Evolutionary conservation across 2,797 vertebrate species (phyloP), one percentile per base, ranked within the genome.

Genomic region (Hypotaenidia okinawae): DNA sequence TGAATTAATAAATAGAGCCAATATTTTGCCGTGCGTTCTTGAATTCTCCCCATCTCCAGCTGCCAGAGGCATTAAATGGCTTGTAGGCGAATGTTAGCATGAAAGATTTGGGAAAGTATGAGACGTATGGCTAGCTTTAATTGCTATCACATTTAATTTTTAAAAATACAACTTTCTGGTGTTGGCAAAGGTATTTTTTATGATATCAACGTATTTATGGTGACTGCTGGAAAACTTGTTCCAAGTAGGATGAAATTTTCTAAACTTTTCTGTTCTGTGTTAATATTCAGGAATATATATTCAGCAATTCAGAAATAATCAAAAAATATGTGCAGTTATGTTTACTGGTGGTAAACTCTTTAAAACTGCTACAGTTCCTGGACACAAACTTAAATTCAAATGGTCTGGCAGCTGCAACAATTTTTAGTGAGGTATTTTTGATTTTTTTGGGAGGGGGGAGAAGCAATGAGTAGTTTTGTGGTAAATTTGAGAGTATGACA

Each of bases 41-140:
- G 85, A 93, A 70, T 93, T 82, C 68, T 89, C 35, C 88, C 41
- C 5, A 1, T 93, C 45, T 89, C 80, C 72, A 80, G 87, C 91
- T 96, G 90, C 90, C 94, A 93, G 94, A 96, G 84, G 72, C 84
- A 95, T 89, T 95, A 95, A 89, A 66, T 93, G 41, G 52, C 64
- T 80, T 89, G 86, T 89, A 89, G 47, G 54, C 61, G 89, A 75
- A 64, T 1, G 3, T 55, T 81, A 69, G 75, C 81, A 33, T 63
- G 77, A 52, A 90, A 62, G 88, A 87, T 84, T 84, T 93, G 84
- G 86, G 90, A 69, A 95, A 72, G 27, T 93, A 52, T 78, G 86
- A 95, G 66, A 35, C 2, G 1, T 41, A 84, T 55, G 78, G 72
- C 51, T 85, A 66, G 58, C 73, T 94, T 90, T 94, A 94, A 95